These are phyloP conservation scores for Schizaphis graminum DNA, from an alignment of 2,888 invertebrate genomes.

Conservation along the genomic window DNA sequence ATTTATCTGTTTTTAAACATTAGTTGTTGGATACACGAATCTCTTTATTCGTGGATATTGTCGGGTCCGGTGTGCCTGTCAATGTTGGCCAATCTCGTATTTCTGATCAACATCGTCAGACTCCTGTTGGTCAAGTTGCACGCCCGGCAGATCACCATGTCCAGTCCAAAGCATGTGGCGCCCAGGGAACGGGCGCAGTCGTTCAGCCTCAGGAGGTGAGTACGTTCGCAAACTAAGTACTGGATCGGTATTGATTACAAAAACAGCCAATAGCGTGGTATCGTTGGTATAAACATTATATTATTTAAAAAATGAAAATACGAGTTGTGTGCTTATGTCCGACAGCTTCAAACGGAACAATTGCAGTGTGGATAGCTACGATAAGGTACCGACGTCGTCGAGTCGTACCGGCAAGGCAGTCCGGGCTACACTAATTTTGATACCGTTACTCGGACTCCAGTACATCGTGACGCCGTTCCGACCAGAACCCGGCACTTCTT, in stretches of 20 bases:
- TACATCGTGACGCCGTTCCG: conserved; percentile 90
- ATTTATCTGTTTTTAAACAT: conserved; percentile 7
- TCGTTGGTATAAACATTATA: conserved; percentile 67
- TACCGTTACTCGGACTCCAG: conserved; percentile 91
- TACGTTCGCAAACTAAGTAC: neutral
- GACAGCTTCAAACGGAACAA: conserved; percentile 53
- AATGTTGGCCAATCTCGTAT: conserved; percentile 85
- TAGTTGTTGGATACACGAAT: conserved; percentile 85
- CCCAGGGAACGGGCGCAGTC: conserved; percentile 55
- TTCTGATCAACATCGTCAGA: conserved; percentile 90
- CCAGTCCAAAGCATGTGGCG: conserved; percentile 52
- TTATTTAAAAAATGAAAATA: neutral
- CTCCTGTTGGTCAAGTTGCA: conserved; percentile 85
- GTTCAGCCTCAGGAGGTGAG: conserved; percentile 55
- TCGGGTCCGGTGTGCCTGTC: conserved; percentile 84
- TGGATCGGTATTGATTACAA: neutral
- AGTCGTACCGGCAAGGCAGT: conserved; percentile 70
- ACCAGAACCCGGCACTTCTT: conserved; percentile 78
- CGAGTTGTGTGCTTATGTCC: neutral
- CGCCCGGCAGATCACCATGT: conserved; percentile 54
- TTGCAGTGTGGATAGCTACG: conserved; percentile 65
- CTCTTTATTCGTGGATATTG: conserved; percentile 80
- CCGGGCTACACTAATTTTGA: conserved; percentile 88
- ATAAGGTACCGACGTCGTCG: conserved; percentile 65
- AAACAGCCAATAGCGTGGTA: conserved; percentile 66